Base-by-base conservation (phyloP, 2,888 invertebrate genomes). In the Lasius platythorax region DNA sequence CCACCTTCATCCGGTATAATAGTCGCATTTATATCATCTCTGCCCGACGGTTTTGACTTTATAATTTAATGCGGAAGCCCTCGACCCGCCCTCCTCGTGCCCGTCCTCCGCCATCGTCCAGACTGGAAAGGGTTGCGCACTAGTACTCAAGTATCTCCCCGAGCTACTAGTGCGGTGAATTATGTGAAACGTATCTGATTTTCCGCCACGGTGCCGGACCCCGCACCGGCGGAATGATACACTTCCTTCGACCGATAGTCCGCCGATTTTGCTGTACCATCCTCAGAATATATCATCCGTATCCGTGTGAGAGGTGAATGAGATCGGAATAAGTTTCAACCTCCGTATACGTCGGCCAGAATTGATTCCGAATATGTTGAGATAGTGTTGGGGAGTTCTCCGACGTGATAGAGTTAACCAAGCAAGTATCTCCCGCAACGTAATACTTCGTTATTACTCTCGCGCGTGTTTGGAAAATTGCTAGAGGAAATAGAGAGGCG, bases 1-100 rank as follows among this genome's bases (percentile, higher is more conserved):
- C 63, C 72, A 58, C 87, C 76, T 83, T 87, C 85, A 78, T 89
- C 73, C 88, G 91, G 94, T 92, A 94, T 95, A 94, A 95, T 94
- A 94, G 93, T 95, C 93, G 92, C 94, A 94, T 95, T 95, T 94
- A 94, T 95, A 94, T 94, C 93, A 93, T 93, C 94, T 92, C 91
- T 90, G 84, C 87, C 91, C 90, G 87, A 92, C 92, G 92, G 92
- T 94, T 95, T 94, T 93, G 94, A 94, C 95, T 95, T 94, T 93
- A 94, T 94, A 95, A 95, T 95, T 94, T 93, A 94, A 93, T 92
- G 94, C 91, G 91, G 91, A 91, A 88, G 87, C 87, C 88, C 88
- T 88, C 89, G 87, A 87, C 86, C 86, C 85, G 66, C 87, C 85
- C 86, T 75, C 85, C 86, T 75, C 63, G 43, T 18, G 50, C 72